Evolutionary conservation across 2,888 invertebrate genomes (phyloP).

Genomic region (Bombylius discolor): DNA sequence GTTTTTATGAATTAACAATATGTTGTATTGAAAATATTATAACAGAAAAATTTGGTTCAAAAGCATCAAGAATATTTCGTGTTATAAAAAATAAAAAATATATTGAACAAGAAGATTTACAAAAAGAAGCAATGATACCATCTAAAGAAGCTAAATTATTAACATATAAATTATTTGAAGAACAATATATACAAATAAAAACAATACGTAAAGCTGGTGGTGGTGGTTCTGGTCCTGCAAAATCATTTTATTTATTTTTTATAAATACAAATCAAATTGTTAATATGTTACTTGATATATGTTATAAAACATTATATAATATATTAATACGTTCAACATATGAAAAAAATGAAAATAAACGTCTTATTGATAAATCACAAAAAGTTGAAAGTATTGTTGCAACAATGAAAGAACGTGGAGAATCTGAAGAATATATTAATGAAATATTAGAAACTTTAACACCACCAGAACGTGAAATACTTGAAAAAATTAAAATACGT

Average conservation of each 20-base stretch:
- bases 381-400: conserved; percentile 70
- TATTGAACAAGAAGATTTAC: conserved; percentile 84
- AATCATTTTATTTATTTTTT: conserved; percentile 66
- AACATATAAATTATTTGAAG: conserved; percentile 71
- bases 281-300: conserved; percentile 53
- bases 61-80: conserved; percentile 77
- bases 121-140: conserved; percentile 84
- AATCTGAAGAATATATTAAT: conserved; percentile 61
- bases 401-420: conserved; percentile 64
- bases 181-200: conserved; percentile 42
- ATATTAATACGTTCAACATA: conserved; percentile 50
- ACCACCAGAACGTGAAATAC: conserved; percentile 64
- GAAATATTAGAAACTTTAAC: conserved; percentile 76
- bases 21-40: conserved; percentile 61
- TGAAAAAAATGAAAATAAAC: conserved; percentile 54
- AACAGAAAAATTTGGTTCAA: conserved; percentile 71
- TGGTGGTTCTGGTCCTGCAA: conserved; percentile 60
- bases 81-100: conserved; percentile 66
- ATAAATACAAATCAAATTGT: conserved; percentile 58
- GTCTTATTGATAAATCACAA: conserved; percentile 76
- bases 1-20: conserved; percentile 58
- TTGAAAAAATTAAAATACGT: conserved; percentile 58
- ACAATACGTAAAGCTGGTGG: conserved; percentile 58
- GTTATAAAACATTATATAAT: conserved; percentile 59
- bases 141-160: conserved; percentile 85